phyloP scores from a whole-genome alignment of 2,797 vertebrate genomes.

The Ceryle rudis region DNA sequence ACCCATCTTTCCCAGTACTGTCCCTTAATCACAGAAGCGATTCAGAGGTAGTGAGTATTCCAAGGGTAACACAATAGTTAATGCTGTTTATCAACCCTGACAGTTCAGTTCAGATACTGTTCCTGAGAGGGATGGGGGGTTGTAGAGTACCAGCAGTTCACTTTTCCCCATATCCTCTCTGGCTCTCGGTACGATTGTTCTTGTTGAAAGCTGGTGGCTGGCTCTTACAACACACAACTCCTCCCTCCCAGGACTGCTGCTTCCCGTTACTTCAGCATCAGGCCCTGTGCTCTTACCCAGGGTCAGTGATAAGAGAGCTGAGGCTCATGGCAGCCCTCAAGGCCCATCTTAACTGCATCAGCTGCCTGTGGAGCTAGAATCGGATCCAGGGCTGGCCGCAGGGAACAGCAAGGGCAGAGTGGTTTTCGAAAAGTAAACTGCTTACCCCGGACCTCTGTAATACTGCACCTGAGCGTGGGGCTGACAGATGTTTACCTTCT shows the following conservation, averaged over 20 bases:
- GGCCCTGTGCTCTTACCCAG: not conserved
- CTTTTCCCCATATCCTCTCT: not conserved
- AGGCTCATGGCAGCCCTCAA: not conserved
- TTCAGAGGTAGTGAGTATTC: conserved; percentile 56
- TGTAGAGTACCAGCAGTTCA: not conserved
- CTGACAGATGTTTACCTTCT: not conserved
- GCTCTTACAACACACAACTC: too few species aligned
- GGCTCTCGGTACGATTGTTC: not conserved
- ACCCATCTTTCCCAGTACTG: not conserved
- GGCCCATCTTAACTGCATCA: not conserved
- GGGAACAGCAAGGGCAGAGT: not conserved
- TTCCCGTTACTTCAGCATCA: conserved; percentile 30
- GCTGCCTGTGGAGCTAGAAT: not conserved
- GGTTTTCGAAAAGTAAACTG: not conserved
- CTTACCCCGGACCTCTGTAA: not conserved
- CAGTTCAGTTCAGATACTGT: conserved; percentile 15
- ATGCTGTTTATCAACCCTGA: conserved; percentile 57
- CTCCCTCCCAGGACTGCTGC: not conserved
- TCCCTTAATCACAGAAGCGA: conserved; percentile 30
- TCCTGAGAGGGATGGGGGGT: not conserved
- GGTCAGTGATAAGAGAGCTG: not conserved
- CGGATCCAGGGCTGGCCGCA: not conserved
- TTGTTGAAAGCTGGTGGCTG: not conserved
- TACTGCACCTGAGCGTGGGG: conserved; percentile 10
- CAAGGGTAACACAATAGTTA: conserved; percentile 53